A percentile compares a stretch with the other conserved stretches of the same genome.
Evolutionary conservation across 2,797 vertebrate genomes (phyloP).

Genomic region (Merluccius polli): DNA sequence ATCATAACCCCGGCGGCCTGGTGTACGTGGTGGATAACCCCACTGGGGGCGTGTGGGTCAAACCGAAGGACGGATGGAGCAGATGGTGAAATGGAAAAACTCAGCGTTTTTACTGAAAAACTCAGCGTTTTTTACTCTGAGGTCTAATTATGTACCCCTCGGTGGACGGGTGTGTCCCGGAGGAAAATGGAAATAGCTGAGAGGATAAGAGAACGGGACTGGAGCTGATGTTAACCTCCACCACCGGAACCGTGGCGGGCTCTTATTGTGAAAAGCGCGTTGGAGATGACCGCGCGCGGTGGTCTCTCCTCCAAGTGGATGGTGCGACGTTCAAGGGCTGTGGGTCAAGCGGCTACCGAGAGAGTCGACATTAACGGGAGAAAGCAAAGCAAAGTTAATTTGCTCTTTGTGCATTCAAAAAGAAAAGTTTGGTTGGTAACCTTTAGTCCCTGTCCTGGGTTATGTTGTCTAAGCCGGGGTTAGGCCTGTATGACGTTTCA

Average conservation of each 20-base stretch:
- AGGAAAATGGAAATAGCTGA: neutral
- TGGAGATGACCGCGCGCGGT: neutral
- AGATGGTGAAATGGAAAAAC: conserved; percentile 48
- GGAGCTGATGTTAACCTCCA: neutral
- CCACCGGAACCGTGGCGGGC: neutral
- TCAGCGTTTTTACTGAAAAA: neutral
- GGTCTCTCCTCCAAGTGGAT: neutral
- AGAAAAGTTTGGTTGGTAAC: neutral
- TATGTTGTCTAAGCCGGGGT: neutral
- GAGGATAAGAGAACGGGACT: neutral
- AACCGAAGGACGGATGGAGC: conserved; percentile 53
- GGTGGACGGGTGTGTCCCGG: neutral
- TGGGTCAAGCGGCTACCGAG: neutral
- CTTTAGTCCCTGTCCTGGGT: neutral
- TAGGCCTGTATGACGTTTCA: neutral
- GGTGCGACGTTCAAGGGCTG: neutral
- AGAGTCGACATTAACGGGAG: neutral
- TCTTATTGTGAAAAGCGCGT: neutral
- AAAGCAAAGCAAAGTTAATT: neutral
- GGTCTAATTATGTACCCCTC: neutral
- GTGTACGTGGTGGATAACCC: conserved; percentile 73
- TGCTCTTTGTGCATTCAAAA: neutral
- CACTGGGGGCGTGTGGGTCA: conserved; percentile 75
- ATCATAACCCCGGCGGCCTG: conserved; percentile 47
- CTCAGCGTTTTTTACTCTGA: neutral